Evolutionary conservation across 2,113 vertebrate genomes (phyloP), one percentile per base, ranked within the genome.

Genomic region (Anolis carolinensis): DNA sequence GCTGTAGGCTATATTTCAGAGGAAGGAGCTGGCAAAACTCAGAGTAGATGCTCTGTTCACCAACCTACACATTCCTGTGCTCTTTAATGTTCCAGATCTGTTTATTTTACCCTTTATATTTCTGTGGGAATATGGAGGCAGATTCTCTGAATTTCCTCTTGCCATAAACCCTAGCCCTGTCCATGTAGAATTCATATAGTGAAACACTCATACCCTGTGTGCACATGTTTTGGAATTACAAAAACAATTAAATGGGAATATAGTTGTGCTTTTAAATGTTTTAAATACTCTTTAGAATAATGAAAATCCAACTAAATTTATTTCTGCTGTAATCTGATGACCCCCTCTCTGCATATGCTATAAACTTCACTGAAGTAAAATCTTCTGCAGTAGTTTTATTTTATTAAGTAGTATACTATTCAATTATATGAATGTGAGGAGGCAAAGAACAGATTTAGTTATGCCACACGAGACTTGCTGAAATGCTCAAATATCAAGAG

Each of bases 391-490:
- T 48, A 21, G 25, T n/a, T n/a, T n/a, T 59, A 79, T 85, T 85
- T 44, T 52, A 79, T 62, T 59, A n/a, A 67, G 32, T 48, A 34
- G 21, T 82, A 21, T 32, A 25, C 3, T 55, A 52, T 78, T 52
- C 20, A 20, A 14, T 84, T 10, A 5, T 78, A 25, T 27, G 74
- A 55, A 27, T n/a, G 81, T 50, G 68, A 68, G 14, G 68, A 32
- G 44, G 30, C 16, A 36, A 73, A 73, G 81, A 72, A 23, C 48
- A 39, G 23, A 27, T 84, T 52, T 65, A 32, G 14, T 77, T 67
- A 36, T 30, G 39, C 32, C 23, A 36, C 89, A 82, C 85, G 84
- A 72, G 81, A 1, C 1, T 83, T 81, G 88, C 90, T 93, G 88
- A 59, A 84, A 91, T 71, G 63, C 70, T 20, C 75, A 5, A 14